phyloP scores from a whole-genome alignment of 2,888 invertebrate species.

The Drosophila tripunctata region DNA sequence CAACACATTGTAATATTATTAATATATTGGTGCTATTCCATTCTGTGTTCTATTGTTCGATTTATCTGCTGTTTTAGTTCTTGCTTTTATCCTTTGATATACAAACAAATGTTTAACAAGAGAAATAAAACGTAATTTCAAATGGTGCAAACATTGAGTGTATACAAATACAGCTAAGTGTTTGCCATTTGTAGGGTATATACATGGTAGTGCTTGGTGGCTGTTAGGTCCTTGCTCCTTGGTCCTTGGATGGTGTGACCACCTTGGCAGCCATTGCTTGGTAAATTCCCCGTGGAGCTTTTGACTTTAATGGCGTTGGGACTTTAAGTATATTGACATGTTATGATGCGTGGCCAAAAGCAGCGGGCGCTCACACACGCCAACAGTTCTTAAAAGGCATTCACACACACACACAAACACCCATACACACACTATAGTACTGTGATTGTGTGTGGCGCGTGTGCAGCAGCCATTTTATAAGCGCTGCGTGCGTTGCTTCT shows the following conservation, averaged over 20 bases:
- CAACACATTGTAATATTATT: too few species aligned
- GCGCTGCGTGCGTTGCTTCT: slow-evolving; percentile 61
- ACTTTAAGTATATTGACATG: slow-evolving; percentile 75
- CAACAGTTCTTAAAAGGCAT: slow-evolving; percentile 12
- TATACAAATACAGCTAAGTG: background rate
- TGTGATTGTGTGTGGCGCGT: slow-evolving; percentile 40
- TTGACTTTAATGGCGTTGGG: slow-evolving; percentile 78
- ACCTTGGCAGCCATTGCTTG: slow-evolving; percentile 39
- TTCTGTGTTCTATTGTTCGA: background rate
- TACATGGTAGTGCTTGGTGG: slow-evolving; percentile 16
- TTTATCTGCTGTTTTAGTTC: too few species aligned
- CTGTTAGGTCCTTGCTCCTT: background rate
- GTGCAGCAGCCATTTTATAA: slow-evolving; percentile 42
- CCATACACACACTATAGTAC: slow-evolving; percentile 20
- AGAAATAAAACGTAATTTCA: background rate
- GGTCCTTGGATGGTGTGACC: slow-evolving; percentile 25
- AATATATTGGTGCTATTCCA: too few species aligned
- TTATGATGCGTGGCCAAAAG: slow-evolving; percentile 77
- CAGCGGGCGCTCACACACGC: slow-evolving; percentile 42
- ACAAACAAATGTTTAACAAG: background rate
- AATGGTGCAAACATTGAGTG: background rate
- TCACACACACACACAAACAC: slow-evolving; percentile 11
- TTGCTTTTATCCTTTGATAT: too few species aligned
- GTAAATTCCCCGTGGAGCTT: slow-evolving; percentile 72
- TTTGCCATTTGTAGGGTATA: slow-evolving; percentile 35